Base-by-base conservation (phyloP, 2,113 vertebrate genomes). In the Mormyrus lacerda region DNA sequence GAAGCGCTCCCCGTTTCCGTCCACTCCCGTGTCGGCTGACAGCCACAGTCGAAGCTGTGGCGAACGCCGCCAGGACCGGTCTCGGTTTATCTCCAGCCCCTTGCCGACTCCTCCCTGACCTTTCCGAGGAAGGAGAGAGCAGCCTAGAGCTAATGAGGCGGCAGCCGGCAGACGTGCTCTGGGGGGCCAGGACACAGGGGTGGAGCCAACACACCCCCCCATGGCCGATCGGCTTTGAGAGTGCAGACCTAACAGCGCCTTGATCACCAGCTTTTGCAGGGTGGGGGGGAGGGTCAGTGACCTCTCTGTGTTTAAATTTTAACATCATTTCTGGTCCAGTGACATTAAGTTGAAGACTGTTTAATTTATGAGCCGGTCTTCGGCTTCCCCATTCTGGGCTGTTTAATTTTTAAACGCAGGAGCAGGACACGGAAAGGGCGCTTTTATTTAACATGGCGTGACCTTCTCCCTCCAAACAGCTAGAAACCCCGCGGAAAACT, bases 291-390 rank as follows among this genome's bases (percentile, higher is more conserved):
- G 35, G 55, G 48, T 53, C 90, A 86, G 90, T 91, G 91, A 93
- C 92, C 91, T 91, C 86, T 92, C 89, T 69, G 65, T 93, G 91
- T 91, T 94, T 90, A 90, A 91, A 91, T 94, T 92, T 93, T 91
- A 90, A 91, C 91, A 88, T 91, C 89, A 90, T 89, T 92, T 92
- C 93, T 90, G 90, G 91, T 91, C 91, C 91, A 85, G 89, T 92
- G 88, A 90, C 90, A 93, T 91, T 94, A 92, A 94, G 91, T 89
- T 88, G 21, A 91, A 91, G 83, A 87, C 86, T 85, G 90, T 93
- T 93, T 92, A 90, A 94, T 92, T 91, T 94, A 95, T 93, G 89
- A 92, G 89, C 90, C 92, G 3, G 85, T 91, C 88, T 91, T 90
- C 2, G 0, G 87, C 90, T 91, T 91, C 47, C 90, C 88, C 91